Evolutionary conservation across 35 echinoderm and acorn worm genomes (phyloP).

Genomic region (Stichopus chloronotus): DNA sequence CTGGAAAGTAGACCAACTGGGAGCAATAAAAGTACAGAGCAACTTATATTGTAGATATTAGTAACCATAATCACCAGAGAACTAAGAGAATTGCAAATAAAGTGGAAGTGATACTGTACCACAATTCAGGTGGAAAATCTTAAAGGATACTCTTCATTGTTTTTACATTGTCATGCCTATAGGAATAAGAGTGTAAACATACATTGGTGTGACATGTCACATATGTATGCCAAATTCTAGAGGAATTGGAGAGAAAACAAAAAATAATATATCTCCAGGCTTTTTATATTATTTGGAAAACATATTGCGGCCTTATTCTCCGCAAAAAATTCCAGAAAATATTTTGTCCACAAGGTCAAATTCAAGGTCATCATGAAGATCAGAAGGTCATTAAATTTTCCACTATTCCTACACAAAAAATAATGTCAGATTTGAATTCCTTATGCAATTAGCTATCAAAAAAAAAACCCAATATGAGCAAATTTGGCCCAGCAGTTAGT

Average conservation of each 20-base stretch:
- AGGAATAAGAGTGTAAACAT: neutral
- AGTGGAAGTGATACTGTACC: neutral
- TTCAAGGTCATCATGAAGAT: neutral
- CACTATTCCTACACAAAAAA: neutral
- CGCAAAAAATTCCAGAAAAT: neutral
- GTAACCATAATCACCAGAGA: neutral
- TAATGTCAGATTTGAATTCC: neutral
- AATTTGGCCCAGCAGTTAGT: neutral
- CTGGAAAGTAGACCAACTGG: too few species aligned
- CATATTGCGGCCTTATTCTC: slow-evolving; percentile 18
- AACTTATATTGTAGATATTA: too few species aligned
- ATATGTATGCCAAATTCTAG: slow-evolving; percentile 10
- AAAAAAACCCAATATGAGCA: too few species aligned
- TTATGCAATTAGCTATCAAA: neutral
- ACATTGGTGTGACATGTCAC: slow-evolving; percentile 8
- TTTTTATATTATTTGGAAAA: neutral
- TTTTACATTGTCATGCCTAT: neutral
- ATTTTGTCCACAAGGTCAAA: neutral
- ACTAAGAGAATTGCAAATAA: neutral
- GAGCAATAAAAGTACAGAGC: too few species aligned
- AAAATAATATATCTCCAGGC: neutral
- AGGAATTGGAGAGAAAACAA: slow-evolving; percentile 9
- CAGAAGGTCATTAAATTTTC: too few species aligned
- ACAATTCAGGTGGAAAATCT: too few species aligned
- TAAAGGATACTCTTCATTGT: neutral